Conservation (phyloP, 2,888 invertebrate genomes). For the Monopis laevigella region DNA sequence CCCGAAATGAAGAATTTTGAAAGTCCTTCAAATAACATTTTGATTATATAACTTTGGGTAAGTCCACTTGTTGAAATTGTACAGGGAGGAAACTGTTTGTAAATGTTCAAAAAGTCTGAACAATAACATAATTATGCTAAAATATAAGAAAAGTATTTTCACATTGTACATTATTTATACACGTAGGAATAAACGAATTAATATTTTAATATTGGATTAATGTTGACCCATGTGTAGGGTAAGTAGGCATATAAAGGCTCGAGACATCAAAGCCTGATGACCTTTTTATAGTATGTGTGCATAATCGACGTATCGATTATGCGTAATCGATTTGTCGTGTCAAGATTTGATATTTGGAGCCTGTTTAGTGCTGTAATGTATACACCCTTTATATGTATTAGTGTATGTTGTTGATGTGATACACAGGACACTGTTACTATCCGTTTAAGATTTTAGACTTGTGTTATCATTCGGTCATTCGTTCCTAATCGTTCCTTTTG, state of each 20-base stretch:
- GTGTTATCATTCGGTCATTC: conserved; percentile 47
- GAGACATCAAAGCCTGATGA: no score
- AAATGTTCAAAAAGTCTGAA: conserved; percentile 63
- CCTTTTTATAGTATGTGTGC: background rate
- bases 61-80: conserved; percentile 49
- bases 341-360: background rate
- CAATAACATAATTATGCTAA: conserved; percentile 19
- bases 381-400: conserved; percentile 33
- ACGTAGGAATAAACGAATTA: conserved; percentile 55
- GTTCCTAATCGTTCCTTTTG: conserved; percentile 55
- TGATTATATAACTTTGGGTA: conserved; percentile 1
- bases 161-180: conserved; percentile 62
- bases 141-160: conserved; percentile 55
- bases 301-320: background rate
- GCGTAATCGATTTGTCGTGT: background rate
- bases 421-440: conserved; percentile 46
- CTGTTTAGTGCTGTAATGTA: conserved; percentile 1
- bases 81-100: conserved; percentile 56
- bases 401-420: conserved; percentile 52
- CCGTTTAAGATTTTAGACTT: conserved; percentile 45
- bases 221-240: conserved; percentile 50
- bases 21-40: no score
- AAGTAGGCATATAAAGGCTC: conserved; percentile 2
- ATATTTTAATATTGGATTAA: conserved; percentile 61
- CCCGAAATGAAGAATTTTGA: no score